Percentiles rank a stretch among this genome's conserved stretches.
Conservation (phyloP, 2,888 invertebrate species). For the Drosophila tripunctata region DNA sequence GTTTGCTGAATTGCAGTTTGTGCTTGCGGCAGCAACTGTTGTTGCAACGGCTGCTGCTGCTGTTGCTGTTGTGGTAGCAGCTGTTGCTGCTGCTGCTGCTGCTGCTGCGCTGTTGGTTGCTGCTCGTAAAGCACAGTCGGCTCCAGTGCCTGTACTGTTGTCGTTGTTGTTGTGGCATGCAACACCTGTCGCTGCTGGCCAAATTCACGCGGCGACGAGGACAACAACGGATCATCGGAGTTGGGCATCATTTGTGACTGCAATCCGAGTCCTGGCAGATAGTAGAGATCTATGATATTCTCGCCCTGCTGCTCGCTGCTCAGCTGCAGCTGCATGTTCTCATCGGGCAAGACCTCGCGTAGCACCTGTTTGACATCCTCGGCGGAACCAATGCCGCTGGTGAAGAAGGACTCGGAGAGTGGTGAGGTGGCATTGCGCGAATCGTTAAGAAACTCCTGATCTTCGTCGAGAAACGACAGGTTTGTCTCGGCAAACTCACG, state of each 20-base stretch:
- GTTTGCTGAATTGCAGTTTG: neutral
- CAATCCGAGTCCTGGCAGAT: slow-evolving; percentile 85
- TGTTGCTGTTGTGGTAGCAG: slow-evolving; percentile 27
- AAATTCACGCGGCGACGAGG: slow-evolving; percentile 93
- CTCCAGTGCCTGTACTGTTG: slow-evolving; percentile 29
- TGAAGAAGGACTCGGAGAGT: slow-evolving; percentile 92
- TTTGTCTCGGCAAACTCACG: slow-evolving; percentile 84
- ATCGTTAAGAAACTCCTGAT: slow-evolving; percentile 85
- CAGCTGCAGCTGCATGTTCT: slow-evolving; percentile 86
- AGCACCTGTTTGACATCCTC: slow-evolving; percentile 94
- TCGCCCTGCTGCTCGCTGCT: slow-evolving; percentile 83
- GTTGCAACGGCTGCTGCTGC: slow-evolving; percentile 15
- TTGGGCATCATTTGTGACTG: slow-evolving; percentile 94
- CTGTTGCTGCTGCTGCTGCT: slow-evolving; percentile 30
- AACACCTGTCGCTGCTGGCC: slow-evolving; percentile 78
- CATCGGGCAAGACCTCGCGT: slow-evolving; percentile 92
- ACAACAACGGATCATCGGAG: slow-evolving; percentile 93
- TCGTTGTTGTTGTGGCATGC: slow-evolving; percentile 22
- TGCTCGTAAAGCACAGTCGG: slow-evolving; percentile 35
- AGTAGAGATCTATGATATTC: slow-evolving; percentile 84
- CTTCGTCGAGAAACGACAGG: slow-evolving; percentile 84
- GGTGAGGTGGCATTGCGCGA: slow-evolving; percentile 92
- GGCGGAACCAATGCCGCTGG: slow-evolving; percentile 92
- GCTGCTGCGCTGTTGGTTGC: slow-evolving; percentile 18
- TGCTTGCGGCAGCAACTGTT: slow-evolving; percentile 28